Base-by-base conservation (phyloP, 2,113 vertebrate species). In the Siphamia tubifer region DNA sequence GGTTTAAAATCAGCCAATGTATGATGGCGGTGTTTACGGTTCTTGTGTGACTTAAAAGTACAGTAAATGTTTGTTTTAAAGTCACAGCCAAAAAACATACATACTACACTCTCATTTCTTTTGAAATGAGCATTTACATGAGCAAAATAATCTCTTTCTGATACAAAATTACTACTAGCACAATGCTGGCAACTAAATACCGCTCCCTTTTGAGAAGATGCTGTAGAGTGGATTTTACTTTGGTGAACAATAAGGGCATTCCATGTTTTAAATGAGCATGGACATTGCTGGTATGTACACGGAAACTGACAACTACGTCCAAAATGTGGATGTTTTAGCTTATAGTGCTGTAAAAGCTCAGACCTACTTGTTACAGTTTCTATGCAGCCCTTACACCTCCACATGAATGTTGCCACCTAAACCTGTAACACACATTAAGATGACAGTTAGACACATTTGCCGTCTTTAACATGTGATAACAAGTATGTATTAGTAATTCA, bases 1-100 rank as follows among this genome's bases (percentile, higher is more conserved):
- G 60, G 56, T 72, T 73, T 73, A 40, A 76, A 72, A 68, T 81
- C 51, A 62, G 25, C 16, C 39, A 68, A 52, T 39, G 72, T 25
- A 25, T 76, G 47, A 56, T 40, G 16, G 47, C 28, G 8, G 19
- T 71, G 77, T 70, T 70, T 80, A 56, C 25, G 2, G 27, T 67
- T 76, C 47, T 81, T 72, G 36, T 74, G 63, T 10, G 62, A 69
- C 34, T 60, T 69, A 52, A 69, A 69, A 2, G 66, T 60, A 27
- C 43, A 24, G 34, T 58, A 69, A 38, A 61, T 47, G 11, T 47
- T 47, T 47, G 57, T 61, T 8, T 65, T 51, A 52, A 77, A 77
- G 10, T 44, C 19, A 60, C 72, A 63, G 3, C 44, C 66, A 47
- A 58, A 25, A 66, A 77, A 65, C 66, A 75, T 68, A 56, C 65